Conservation (phyloP, 1,140 invertebrate genomes). For the Prorops nasuta region DNA sequence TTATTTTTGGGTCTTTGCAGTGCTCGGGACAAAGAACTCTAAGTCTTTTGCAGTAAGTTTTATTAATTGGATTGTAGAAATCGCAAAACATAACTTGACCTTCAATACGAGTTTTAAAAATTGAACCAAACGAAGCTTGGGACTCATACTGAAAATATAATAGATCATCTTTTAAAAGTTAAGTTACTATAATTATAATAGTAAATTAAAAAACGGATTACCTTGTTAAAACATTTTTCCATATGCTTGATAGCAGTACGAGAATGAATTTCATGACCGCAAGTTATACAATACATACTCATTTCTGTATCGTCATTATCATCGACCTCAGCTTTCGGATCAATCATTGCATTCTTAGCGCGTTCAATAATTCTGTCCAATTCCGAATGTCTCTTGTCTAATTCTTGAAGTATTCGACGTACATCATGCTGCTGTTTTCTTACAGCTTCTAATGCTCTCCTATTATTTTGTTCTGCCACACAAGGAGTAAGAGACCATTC, state of each 20-base stretch:
- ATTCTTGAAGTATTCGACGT: constrained; percentile 70
- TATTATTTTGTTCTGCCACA: constrained; percentile 83
- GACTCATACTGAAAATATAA: constrained; percentile 75
- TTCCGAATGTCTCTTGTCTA: constrained; percentile 75
- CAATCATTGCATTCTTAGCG: constrained; percentile 69
- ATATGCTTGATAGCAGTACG: constrained; percentile 88
- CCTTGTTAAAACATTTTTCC: constrained; percentile 94
- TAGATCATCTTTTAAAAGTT: neutral
- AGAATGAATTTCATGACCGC: constrained; percentile 89
- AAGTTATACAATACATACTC: constrained; percentile 94
- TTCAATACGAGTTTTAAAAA: constrained; percentile 92
- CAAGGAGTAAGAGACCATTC: constrained; percentile 92
- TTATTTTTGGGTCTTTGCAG: constrained; percentile 92
- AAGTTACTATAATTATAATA: neutral
- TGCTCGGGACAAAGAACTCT: constrained; percentile 97
- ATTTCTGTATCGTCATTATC: constrained; percentile 79
- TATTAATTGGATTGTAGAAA: constrained; percentile 85
- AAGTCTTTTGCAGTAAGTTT: constrained; percentile 94
- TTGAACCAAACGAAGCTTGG: constrained; percentile 93
- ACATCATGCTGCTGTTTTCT: constrained; percentile 76
- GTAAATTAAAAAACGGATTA: constrained; percentile 32
- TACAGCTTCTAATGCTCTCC: constrained; percentile 78
- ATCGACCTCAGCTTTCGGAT: constrained; percentile 63
- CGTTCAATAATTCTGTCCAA: constrained; percentile 80
- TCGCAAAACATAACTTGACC: constrained; percentile 98